phyloP scores from a whole-genome alignment of 2,113 vertebrate genomes.

The Perca schrenkii region DNA sequence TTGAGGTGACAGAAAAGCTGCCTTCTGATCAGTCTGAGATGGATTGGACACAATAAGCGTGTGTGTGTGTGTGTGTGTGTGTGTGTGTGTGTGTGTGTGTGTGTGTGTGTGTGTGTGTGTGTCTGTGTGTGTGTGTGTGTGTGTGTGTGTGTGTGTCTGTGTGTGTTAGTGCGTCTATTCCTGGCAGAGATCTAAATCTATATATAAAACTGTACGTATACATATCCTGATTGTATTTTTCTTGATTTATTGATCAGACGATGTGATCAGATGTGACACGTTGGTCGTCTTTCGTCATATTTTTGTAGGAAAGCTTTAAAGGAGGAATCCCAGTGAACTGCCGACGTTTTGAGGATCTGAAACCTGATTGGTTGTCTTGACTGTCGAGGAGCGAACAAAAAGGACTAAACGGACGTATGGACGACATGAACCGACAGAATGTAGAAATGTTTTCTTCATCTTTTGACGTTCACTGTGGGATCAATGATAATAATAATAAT shows the following conservation, averaged over 20 bases:
- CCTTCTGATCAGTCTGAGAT: constrained; percentile 45
- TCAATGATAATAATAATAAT: constrained; percentile 49
- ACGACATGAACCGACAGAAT: constrained; percentile 50
- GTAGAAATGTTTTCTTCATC: constrained; percentile 48
- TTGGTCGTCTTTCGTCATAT: constrained; percentile 55
- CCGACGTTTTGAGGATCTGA: constrained; percentile 38
- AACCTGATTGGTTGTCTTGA: constrained; percentile 19
- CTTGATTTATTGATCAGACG: constrained; percentile 61
- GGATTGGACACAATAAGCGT: constrained; percentile 18
- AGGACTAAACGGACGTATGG: neutral
- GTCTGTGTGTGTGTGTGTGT: neutral
- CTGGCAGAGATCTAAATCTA: constrained; percentile 71
- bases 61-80: constrained; percentile 19
- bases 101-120: constrained; percentile 27
- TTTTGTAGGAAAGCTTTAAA: constrained; percentile 80
- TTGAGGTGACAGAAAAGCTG: constrained; percentile 4
- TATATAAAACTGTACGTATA: constrained; percentile 65
- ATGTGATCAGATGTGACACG: neutral
- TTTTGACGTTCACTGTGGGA: constrained; percentile 58
- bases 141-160: constrained; percentile 38
- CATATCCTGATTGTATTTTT: constrained; percentile 76
- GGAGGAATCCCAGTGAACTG: constrained; percentile 34
- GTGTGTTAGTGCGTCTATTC: constrained; percentile 58
- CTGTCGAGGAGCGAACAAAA: constrained; percentile 2
- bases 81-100: constrained; percentile 1